phyloP scores from a whole-genome alignment of 2,113 vertebrate genomes.

The Halcyon senegalensis region DNA sequence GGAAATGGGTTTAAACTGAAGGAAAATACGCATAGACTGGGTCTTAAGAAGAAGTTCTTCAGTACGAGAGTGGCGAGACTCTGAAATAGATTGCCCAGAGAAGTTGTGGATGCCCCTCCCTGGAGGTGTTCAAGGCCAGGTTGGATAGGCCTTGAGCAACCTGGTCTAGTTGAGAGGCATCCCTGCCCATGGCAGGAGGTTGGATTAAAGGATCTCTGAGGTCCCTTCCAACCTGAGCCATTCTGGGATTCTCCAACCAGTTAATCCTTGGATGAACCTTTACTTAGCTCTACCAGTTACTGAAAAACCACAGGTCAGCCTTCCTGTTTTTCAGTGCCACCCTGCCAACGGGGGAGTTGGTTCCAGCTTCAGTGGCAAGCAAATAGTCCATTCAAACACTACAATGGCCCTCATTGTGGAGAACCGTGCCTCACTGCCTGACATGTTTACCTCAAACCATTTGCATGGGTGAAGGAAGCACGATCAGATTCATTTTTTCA shows the following conservation, averaged over 20 bases:
- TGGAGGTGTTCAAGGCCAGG: no score
- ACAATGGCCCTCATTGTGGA: rapidly evolving
- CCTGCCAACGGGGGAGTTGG: rapidly evolving
- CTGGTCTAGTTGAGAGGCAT: no score
- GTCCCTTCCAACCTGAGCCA: no score
- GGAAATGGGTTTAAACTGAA: no score
- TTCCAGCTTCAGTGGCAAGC: neutral
- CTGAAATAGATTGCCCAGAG: no score
- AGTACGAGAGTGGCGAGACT: no score
- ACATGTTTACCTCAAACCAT: neutral
- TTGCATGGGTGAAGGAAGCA: neutral
- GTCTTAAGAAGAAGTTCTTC: no score
- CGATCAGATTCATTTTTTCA: neutral
- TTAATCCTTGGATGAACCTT: neutral
- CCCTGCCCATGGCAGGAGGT: no score
- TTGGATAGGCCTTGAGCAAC: no score
- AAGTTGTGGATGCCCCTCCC: no score
- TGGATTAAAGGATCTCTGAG: no score
- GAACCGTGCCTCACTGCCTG: neutral
- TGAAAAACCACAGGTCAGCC: neutral
- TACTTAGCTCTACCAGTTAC: neutral
- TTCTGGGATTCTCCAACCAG: neutral
- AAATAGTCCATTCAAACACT: neutral
- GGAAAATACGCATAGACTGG: no score
- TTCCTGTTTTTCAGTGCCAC: neutral